Evolutionary conservation across 2,797 vertebrate species (phyloP).

Genomic region (Acipenser ruthenus): DNA sequence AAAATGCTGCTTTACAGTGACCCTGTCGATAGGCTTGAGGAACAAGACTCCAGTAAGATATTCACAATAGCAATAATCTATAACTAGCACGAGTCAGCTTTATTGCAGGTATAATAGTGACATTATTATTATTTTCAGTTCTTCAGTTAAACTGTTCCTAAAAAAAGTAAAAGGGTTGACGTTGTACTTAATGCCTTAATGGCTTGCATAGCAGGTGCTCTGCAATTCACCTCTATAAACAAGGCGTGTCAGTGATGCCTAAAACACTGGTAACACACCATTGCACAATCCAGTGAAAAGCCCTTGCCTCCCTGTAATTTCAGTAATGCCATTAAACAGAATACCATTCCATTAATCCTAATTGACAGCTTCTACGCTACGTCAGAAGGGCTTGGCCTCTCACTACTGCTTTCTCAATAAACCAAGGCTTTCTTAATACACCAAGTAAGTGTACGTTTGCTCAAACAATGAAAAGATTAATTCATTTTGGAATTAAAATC

Average conservation of each 20-base stretch:
- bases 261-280: neutral
- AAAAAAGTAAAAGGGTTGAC: no score
- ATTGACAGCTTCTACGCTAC: conserved; percentile 30
- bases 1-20: neutral
- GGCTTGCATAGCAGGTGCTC: no score
- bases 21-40: neutral
- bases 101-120: no score
- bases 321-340: conserved; percentile 9
- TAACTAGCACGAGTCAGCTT: no score
- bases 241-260: no score
- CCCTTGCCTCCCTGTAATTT: neutral
- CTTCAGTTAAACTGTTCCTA: no score
- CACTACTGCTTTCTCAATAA: conserved; percentile 28
- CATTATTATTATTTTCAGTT: no score
- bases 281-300: neutral
- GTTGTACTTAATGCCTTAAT: no score
- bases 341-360: conserved; percentile 14
- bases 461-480: conserved; percentile 1
- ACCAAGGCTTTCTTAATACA: conserved; percentile 17
- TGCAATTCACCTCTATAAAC: no score
- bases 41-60: no score
- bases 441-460: conserved; percentile 14
- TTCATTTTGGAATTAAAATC: conserved; percentile 19
- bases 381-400: conserved; percentile 27
- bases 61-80: no score